These are phyloP conservation scores for Parotocinclus haroldoi DNA, from an alignment of 2,797 vertebrate genomes.

Conservation along the genomic window DNA sequence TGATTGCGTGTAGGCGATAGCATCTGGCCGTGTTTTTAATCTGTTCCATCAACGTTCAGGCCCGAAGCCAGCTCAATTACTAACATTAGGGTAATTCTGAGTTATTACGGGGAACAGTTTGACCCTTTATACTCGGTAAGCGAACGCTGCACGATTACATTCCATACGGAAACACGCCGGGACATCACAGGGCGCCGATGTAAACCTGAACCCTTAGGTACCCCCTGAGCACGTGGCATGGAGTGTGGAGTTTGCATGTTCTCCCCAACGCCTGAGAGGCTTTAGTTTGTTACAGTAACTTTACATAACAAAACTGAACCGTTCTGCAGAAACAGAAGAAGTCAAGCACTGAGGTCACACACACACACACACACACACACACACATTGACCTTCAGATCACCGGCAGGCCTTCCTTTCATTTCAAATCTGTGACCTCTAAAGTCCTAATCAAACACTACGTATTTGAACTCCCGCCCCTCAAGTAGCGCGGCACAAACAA, in stretches of 20 bases:
- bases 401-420: too few species aligned
- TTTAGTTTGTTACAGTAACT: too few species aligned
- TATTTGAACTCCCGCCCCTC: neutral
- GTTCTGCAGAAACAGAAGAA: too few species aligned
- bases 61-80: conserved; percentile 64
- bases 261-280: too few species aligned
- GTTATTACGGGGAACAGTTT: conserved; percentile 62
- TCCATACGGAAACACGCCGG: too few species aligned
- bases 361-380: neutral
- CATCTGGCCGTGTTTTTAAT: conserved; percentile 64
- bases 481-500: neutral
- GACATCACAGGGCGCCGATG: too few species aligned
- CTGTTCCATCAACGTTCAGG: conserved; percentile 70
- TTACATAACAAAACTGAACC: too few species aligned
- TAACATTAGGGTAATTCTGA: conserved; percentile 65
- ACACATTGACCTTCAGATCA: neutral
- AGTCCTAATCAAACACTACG: neutral
- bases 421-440: neutral
- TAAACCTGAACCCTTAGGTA: too few species aligned
- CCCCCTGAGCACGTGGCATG: too few species aligned
- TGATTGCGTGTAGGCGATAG: conserved; percentile 51
- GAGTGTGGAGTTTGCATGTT: too few species aligned
- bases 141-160: neutral
- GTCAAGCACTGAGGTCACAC: neutral
- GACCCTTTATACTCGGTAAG: conserved; percentile 20